Evolutionary conservation across 2,113 vertebrate genomes (phyloP), one percentile per base, ranked within the genome.

Genomic region (Craseonycteris thonglongyai): DNA sequence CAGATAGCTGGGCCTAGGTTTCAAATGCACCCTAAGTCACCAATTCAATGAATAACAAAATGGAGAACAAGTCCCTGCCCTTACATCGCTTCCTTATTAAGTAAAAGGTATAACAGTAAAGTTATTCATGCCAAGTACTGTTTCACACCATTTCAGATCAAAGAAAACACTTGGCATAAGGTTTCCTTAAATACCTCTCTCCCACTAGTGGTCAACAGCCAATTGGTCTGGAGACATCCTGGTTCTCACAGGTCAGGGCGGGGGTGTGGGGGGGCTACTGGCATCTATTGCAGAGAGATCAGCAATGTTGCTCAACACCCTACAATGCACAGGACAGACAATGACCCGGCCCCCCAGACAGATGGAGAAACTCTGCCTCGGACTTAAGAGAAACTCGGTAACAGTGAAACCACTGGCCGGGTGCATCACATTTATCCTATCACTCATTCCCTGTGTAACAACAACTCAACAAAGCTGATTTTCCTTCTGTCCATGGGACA

Each of bases 31-130:
- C 86, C 86, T 78, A 61, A 66, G 80, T 78, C 42, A 95, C 15
- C 24, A n/a, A 33, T 35, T 88, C 33, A 90, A 76, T 76, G 49
- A 71, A 88, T 45, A 33, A 87, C 38, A 72, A 54, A 54, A 13
- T 2, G 26, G 42, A 38, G 22, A 21, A 10, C 13, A 4, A 56
- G 26, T 30, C 47, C 74, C 26, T 74, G 65, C n/a, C 59, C 66
- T 45, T 65, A 76, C 26, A 21, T 13, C 65, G 93, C 84, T 65
- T 82, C 38, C 51, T 92, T 58, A 93, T 51, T 90, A 92, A 76
- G 61, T 56, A 28, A 38, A 84, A 95, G 82, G 76, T 42, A 54
- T 72, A 93, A 91, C 72, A 88, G 59, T 90, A 93, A 87, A 84
- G 35, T 38, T 15, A 49, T 76, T 84, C 78, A 86, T 89, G 93